Conservation (phyloP, 2,888 invertebrate genomes). For the Rhingia campestris region DNA sequence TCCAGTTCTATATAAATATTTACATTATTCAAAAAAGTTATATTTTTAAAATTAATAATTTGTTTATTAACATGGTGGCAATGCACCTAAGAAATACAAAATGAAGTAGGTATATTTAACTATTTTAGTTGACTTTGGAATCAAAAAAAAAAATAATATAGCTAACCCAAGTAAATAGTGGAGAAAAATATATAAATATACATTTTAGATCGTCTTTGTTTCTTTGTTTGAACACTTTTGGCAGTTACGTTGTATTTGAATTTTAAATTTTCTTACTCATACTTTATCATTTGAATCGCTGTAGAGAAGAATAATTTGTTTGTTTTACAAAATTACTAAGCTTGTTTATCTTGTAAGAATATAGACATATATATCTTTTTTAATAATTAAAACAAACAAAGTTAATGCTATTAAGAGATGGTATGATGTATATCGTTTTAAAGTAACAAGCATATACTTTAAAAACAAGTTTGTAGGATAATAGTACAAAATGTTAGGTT, state of each 20-base stretch:
- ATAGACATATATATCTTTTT: too few relatives aligned
- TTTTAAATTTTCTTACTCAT: slow-evolving; percentile 44
- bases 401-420: too few relatives aligned
- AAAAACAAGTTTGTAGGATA: too few relatives aligned
- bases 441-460: too few relatives aligned
- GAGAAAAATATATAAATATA: slow-evolving; percentile 76
- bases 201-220: slow-evolving; percentile 63
- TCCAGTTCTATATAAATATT: slow-evolving; percentile 24
- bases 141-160: slow-evolving; percentile 78
- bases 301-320: slow-evolving; percentile 13
- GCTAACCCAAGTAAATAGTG: slow-evolving; percentile 66
- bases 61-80: slow-evolving; percentile 21
- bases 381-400: too few relatives aligned
- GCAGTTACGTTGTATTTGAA: slow-evolving; percentile 72
- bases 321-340: slow-evolving; percentile 34
- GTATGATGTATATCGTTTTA: too few relatives aligned
- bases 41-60: slow-evolving; percentile 25
- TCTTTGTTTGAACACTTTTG: slow-evolving; percentile 73
- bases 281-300: slow-evolving; percentile 42
- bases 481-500: too few relatives aligned
- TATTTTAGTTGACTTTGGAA: slow-evolving; percentile 75
- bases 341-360: slow-evolving; percentile 53
- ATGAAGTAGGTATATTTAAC: slow-evolving; percentile 64
- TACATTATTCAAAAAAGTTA: slow-evolving; percentile 48
- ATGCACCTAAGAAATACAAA: slow-evolving; percentile 13